Conservation (phyloP, 2,797 vertebrate species). For the Ceryle rudis region DNA sequence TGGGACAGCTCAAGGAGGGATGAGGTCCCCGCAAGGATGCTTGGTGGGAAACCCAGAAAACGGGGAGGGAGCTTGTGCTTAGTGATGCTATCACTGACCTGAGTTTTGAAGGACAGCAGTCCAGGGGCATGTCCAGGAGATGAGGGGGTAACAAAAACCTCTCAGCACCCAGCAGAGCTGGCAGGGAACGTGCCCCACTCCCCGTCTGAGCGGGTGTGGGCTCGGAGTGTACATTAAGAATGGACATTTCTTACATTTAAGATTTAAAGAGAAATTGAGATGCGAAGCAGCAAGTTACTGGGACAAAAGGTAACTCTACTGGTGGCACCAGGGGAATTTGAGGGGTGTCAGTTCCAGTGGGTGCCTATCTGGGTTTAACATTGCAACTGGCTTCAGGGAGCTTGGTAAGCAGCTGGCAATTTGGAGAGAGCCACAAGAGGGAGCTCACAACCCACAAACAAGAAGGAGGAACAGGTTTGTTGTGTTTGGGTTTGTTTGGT, state of each 20-base stretch:
- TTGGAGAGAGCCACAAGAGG: slow-evolving; percentile 67
- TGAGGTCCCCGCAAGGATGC: background rate
- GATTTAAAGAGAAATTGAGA: background rate
- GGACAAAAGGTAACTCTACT: background rate
- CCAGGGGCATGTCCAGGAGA: background rate
- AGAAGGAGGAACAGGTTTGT: rapidly evolving
- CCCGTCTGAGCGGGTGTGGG: too few relatives aligned
- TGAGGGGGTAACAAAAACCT: background rate
- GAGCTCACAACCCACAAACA: slow-evolving; percentile 57
- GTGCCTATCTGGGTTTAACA: rapidly evolving
- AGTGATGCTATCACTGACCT: background rate
- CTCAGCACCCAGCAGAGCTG: background rate
- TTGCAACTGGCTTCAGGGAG: rapidly evolving
- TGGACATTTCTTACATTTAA: rapidly evolving
- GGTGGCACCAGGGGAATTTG: background rate
- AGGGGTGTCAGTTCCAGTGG: rapidly evolving
- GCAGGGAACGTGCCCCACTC: rapidly evolving
- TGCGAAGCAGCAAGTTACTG: background rate
- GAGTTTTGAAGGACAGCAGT: background rate
- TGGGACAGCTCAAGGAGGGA: background rate
- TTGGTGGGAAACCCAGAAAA: background rate
- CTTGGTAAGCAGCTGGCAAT: background rate
- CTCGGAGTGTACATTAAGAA: rapidly evolving
- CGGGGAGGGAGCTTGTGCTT: background rate
- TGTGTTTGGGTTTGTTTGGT: too few relatives aligned